Evolutionary conservation across 2,113 vertebrate genomes (phyloP).

Genomic region (Melanerpes formicivorus): DNA sequence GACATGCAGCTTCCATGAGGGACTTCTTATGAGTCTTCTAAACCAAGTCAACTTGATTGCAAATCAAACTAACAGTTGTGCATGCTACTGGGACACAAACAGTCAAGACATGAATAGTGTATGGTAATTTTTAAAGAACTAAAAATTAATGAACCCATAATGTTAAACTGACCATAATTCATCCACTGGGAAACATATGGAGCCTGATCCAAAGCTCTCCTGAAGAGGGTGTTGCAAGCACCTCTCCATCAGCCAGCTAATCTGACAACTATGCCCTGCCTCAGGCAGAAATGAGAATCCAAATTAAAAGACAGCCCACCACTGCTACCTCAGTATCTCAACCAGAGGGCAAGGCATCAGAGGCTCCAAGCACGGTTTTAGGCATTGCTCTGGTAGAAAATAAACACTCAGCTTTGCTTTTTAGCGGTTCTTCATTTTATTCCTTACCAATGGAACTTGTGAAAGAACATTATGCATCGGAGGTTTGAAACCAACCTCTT

Average conservation of each 20-base stretch:
- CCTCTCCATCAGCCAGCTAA: conserved; percentile 1
- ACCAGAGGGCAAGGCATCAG: background rate
- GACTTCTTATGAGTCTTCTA: background rate
- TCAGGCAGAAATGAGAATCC: background rate
- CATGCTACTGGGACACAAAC: background rate
- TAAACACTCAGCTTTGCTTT: background rate
- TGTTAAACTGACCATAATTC: background rate
- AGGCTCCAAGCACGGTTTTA: background rate
- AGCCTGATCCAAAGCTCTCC: background rate
- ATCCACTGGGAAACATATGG: background rate
- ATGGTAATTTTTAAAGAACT: background rate
- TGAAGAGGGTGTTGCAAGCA: background rate
- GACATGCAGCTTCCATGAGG: background rate
- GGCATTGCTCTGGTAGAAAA: background rate
- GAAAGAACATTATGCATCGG: background rate
- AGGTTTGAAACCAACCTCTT: background rate
- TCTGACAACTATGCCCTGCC: background rate
- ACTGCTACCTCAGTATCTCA: conserved; percentile 1
- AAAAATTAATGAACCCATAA: background rate
- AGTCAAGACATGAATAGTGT: background rate
- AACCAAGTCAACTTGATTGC: background rate
- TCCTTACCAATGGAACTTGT: background rate
- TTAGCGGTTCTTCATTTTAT: background rate
- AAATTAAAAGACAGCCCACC: background rate
- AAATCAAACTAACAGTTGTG: background rate